These are phyloP conservation scores for Carollia perspicillata DNA, from an alignment of 2,113 vertebrate genomes.

Conservation along the genomic window DNA sequence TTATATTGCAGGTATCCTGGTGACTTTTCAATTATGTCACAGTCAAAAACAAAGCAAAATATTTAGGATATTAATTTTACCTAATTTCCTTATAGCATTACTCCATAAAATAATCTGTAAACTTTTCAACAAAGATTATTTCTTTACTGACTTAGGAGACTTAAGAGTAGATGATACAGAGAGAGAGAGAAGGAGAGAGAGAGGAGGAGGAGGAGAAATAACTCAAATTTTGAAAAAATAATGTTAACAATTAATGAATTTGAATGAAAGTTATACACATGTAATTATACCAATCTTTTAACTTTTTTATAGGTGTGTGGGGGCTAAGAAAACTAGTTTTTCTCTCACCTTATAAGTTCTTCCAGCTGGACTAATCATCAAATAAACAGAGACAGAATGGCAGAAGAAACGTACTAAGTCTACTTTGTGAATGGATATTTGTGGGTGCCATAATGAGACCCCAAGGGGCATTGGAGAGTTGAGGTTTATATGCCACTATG, in stretches of 20 bases:
- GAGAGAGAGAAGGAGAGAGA: no score
- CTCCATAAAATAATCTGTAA: background rate
- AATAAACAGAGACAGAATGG: background rate
- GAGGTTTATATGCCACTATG: background rate
- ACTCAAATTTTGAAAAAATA: background rate
- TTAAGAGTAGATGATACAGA: background rate
- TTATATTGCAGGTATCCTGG: background rate
- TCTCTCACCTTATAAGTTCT: background rate
- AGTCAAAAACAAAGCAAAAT: background rate
- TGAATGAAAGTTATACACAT: background rate
- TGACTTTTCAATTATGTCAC: background rate
- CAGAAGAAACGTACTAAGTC: background rate
- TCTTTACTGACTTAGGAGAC: background rate
- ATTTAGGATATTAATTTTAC: background rate
- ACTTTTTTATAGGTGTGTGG: background rate
- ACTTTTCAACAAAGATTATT: background rate
- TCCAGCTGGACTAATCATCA: background rate
- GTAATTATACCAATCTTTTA: background rate
- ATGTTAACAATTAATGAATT: background rate
- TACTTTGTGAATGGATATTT: background rate
- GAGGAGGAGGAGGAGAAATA: background rate
- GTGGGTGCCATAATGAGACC: background rate
- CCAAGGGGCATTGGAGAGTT: background rate
- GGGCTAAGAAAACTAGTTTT: background rate
- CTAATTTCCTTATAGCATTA: background rate